Evolutionary conservation across 2,888 invertebrate species (phyloP), one percentile per base, ranked within the genome.

Genomic region (Bedellia somnulentella): DNA sequence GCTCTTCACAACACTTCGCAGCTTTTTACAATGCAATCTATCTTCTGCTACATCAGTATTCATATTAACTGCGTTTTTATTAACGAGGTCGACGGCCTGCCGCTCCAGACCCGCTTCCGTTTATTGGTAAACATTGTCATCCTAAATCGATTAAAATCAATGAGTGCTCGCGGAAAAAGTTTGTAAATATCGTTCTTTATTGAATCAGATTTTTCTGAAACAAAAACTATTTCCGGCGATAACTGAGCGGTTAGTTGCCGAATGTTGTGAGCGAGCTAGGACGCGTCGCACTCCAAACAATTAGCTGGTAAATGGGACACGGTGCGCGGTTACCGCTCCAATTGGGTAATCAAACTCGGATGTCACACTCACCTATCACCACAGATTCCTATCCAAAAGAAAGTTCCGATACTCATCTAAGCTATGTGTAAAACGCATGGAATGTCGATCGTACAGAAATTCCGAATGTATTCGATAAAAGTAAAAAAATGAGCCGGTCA

Each of bases 401-500:
- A 21, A 21, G 8, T n/a, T 21, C 10, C 21, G 21, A 21, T 21
- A 33, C 35, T 36, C 37, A 39, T 44, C 41, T 40, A 38, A 32
- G 37, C 33, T 37, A 46, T 40, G 40, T 45, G 37, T 9, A n/a
- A n/a, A 29, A 6, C 22, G 13, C 12, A 10, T 46, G 44, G 52
- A 59, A 62, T 57, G 49, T 55, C 46, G 46, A 57, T 57, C 48
- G 44, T 46, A 45, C 42, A 38, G 45, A 44, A n/a, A 45, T 43
- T 39, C 39, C 35, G 40, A 45, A 47, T 53, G 43, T 46, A 40
- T 44, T 40, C 43, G 46, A 54, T 56, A 61, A 59, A 62, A 60
- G 56, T 58, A 59, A 64, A 58, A 60, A 49, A 55, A 43, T 44
- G 49, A 52, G 52, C 56, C 61, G 58, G n/a, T n/a, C n/a, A n/a